Conservation (phyloP, 1,140 invertebrate species). For the Solenopsis invicta region DNA sequence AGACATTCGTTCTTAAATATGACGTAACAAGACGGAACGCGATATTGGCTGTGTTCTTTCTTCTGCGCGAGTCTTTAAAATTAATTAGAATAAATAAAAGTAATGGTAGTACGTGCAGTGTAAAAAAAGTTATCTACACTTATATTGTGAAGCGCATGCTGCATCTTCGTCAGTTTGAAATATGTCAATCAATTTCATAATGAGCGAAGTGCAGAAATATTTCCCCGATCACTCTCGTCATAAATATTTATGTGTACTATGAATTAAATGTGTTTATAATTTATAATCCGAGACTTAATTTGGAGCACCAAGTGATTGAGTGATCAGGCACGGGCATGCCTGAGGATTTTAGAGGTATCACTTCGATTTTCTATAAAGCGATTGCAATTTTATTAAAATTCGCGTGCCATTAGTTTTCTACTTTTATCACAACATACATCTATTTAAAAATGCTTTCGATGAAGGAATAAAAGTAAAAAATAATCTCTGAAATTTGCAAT, state of each 20-base stretch:
- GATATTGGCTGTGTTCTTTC: neutral
- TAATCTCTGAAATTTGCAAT: constrained; percentile 9
- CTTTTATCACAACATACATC: no score
- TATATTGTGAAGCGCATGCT: constrained; percentile 17
- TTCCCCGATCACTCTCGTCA: neutral
- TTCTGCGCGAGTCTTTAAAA: constrained; percentile 14
- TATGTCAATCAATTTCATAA: constrained; percentile 29
- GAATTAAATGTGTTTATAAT: constrained; percentile 17
- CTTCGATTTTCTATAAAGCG: neutral
- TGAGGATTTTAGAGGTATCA: neutral
- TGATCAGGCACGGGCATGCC: neutral
- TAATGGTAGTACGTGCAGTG: constrained; percentile 40
- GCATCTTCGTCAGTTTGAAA: constrained; percentile 63
- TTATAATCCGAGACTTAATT: constrained; percentile 41
- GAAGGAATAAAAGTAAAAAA: neutral
- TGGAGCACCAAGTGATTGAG: constrained; percentile 24
- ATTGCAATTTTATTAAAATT: constrained; percentile 6
- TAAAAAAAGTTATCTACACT: constrained; percentile 44
- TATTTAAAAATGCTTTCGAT: neutral
- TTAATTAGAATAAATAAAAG: constrained; percentile 64
- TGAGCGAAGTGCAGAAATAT: constrained; percentile 37
- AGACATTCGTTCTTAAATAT: constrained; percentile 10
- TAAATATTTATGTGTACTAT: constrained; percentile 31
- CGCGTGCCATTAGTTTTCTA: neutral
- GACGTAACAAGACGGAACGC: neutral